phyloP scores from a whole-genome alignment of 1,140 invertebrate genomes.

The Drosophila lini region DNA sequence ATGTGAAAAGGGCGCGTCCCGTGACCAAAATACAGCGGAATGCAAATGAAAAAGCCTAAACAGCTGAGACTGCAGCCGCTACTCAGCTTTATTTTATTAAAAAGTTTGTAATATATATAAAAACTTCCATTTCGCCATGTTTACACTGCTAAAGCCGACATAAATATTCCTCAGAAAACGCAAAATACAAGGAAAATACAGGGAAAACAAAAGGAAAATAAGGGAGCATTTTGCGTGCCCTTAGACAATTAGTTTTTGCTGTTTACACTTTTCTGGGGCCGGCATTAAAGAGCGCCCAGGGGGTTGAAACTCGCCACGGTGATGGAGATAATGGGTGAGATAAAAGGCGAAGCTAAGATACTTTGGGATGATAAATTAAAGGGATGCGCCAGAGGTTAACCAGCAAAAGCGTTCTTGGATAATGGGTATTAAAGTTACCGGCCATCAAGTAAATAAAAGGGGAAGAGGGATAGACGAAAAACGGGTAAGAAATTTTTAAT shows the following conservation, averaged over 20 bases:
- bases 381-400: constrained; percentile 21
- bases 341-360: constrained; percentile 39
- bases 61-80: constrained; percentile 53
- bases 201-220: not conserved
- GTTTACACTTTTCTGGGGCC: constrained; percentile 48
- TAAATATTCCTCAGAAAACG: constrained; percentile 18
- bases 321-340: constrained; percentile 37
- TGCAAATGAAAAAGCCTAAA: constrained; percentile 34
- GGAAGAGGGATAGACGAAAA: too few relatives aligned
- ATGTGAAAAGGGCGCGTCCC: constrained; percentile 68
- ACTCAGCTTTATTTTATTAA: constrained; percentile 8
- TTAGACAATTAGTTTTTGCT: constrained; percentile 62
- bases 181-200: not conserved
- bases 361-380: constrained; percentile 38
- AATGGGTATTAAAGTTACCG: not conserved
- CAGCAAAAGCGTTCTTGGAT: constrained; percentile 5
- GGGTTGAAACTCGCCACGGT: constrained; percentile 12
- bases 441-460: not conserved
- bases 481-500: not conserved
- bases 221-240: constrained; percentile 51
- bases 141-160: constrained; percentile 51
- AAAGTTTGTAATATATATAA: constrained; percentile 47
- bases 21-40: constrained; percentile 31
- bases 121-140: constrained; percentile 39
- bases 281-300: constrained; percentile 44